Base-by-base conservation (phyloP, 2,113 vertebrate genomes). In the Orthonyx spaldingii region DNA sequence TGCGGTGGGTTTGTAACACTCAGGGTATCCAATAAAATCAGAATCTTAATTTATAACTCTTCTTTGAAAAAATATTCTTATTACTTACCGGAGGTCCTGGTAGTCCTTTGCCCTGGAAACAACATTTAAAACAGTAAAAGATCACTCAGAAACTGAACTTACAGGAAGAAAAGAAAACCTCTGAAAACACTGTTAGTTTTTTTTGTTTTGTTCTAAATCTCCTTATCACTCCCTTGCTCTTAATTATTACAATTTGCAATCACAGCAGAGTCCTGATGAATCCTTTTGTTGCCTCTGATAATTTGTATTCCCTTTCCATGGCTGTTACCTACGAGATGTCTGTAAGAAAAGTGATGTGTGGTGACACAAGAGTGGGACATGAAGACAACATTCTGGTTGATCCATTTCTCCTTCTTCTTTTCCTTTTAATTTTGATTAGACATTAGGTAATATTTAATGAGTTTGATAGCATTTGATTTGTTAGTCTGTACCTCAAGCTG, bases 41-140 rank as follows among this genome's bases (percentile, higher is more conserved):
- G 13, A 18, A 22, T 3, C 21, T 42, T 32, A 32, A 68, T 65
- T 64, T 65, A 28, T 57, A 78, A 9, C 8, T 49, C 7, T 61
- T 10, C 55, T 26, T 20, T 2, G 0, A n/a, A 24, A 77, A 37
- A 22, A 68, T 8, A n/a, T 13, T 41, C 64, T 30, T 30, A 26
- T 30, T 96, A 99, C 99, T 99, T 98, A 99, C 99, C 27, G 98
- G 96, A 84, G 99, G 98, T 98, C 99, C 99, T 66, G 99, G 95
- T 93, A 98, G 98, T 97, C 99, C 99, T 98, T 99, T 99, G 95
- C 98, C 99, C 99, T 99, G 97, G 89, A 97, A 98, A 97, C 84
- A 88, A 98, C 91, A 98, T 88, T 77, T 80, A 83, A 91, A 70
- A 27, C 12, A 86, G 65, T 41, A 35, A 76, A 81, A 89, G 16